A percentile compares a stretch with the other conserved stretches of the same genome.
phyloP scores from a whole-genome alignment of 2,113 vertebrate genomes.

The Larimichthys polyactis region DNA sequence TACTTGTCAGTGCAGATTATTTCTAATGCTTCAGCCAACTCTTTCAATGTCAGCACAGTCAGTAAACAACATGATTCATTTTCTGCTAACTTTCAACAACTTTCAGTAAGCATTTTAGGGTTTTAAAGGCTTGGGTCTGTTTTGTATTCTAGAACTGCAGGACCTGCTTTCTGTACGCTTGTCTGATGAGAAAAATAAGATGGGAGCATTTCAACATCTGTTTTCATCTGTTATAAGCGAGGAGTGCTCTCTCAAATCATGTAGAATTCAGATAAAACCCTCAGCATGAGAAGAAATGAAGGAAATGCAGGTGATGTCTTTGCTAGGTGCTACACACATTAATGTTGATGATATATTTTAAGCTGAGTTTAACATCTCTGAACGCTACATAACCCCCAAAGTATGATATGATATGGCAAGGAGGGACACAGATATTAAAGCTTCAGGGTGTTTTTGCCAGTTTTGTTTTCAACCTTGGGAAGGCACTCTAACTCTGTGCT shows the following conservation, averaged over 20 bases:
- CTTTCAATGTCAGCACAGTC: constrained; percentile 64
- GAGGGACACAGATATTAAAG: constrained; percentile 59
- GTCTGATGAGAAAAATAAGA: constrained; percentile 36
- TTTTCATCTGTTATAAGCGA: constrained; percentile 35
- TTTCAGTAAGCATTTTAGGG: constrained; percentile 36
- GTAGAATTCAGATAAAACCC: constrained; percentile 28
- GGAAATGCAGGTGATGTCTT: background rate
- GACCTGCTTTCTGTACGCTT: constrained; percentile 6
- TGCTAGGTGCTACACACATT: background rate
- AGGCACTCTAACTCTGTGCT: constrained; percentile 52
- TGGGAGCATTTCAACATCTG: constrained; percentile 33
- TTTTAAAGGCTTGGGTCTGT: constrained; percentile 33
- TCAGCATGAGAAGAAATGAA: background rate
- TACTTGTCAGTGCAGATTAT: constrained; percentile 63
- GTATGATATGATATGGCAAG: constrained; percentile 49
- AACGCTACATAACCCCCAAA: constrained; percentile 31
- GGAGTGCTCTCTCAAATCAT: background rate
- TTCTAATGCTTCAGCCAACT: constrained; percentile 62
- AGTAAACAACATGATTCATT: constrained; percentile 54
- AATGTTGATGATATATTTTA: constrained; percentile 51
- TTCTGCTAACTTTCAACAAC: constrained; percentile 41
- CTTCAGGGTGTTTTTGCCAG: constrained; percentile 53
- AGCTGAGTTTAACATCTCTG: constrained; percentile 51
- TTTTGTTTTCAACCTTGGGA: constrained; percentile 68
- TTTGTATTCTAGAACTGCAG: constrained; percentile 50